Evolutionary conservation across 2,113 vertebrate genomes (phyloP).

Genomic region (Thoracochromis brauschi): DNA sequence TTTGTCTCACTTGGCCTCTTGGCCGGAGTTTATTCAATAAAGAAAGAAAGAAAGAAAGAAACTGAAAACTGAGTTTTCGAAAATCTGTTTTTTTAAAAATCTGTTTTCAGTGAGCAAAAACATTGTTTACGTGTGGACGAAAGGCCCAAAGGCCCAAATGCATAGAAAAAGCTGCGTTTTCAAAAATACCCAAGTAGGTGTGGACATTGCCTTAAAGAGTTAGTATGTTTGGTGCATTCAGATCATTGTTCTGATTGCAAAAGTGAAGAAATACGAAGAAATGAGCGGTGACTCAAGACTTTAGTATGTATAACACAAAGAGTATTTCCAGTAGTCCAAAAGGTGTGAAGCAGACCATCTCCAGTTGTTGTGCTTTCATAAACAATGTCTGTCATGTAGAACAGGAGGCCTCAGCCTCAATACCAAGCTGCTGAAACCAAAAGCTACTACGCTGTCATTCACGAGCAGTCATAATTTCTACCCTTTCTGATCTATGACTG

Average conservation of each 20-base stretch:
- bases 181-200: background rate
- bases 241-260: background rate
- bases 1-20: fast-evolving
- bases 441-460: background rate
- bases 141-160: fast-evolving
- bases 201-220: background rate
- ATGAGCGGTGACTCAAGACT: background rate
- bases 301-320: background rate
- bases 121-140: background rate
- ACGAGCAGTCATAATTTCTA: background rate
- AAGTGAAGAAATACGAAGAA: background rate
- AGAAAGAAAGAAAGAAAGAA: background rate
- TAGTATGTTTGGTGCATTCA: background rate
- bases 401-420: background rate
- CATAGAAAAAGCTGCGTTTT: background rate
- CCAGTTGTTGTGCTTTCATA: background rate
- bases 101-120: fast-evolving
- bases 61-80: fast-evolving
- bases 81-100: background rate
- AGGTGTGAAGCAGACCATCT: background rate
- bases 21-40: background rate
- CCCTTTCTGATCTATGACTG: background rate
- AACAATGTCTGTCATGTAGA: background rate
- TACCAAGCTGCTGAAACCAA: background rate
- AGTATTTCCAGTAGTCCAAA: background rate